Evolutionary conservation across 2,888 invertebrate species (phyloP).

Genomic region (Biston betularia): DNA sequence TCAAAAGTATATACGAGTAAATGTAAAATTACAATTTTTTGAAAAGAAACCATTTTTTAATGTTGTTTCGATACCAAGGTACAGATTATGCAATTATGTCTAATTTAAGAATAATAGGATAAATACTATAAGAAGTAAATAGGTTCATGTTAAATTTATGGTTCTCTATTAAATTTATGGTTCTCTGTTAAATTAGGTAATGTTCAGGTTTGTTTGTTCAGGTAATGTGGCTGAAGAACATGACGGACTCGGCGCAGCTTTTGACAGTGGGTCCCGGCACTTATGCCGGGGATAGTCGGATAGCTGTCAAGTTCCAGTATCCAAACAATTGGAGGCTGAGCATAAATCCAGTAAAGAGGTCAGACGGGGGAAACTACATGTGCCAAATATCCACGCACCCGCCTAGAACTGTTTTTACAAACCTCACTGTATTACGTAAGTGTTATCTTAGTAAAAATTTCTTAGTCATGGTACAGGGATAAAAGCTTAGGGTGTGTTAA

Average conservation of each 20-base stretch:
- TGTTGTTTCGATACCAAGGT: too few species aligned
- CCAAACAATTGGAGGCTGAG: slow-evolving; percentile 90
- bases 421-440: slow-evolving; percentile 91
- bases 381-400: slow-evolving; percentile 94
- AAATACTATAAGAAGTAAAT: too few species aligned
- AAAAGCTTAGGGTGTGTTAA: too few species aligned
- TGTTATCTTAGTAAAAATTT: slow-evolving; percentile 35
- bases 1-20: too few species aligned
- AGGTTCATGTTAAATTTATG: too few species aligned
- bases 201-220: slow-evolving; percentile 53
- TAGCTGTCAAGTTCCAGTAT: slow-evolving; percentile 89
- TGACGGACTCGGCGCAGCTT: slow-evolving; percentile 87
- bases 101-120: too few species aligned
- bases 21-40: too few species aligned
- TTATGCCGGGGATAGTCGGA: slow-evolving; percentile 88
- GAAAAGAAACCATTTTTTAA: too few species aligned
- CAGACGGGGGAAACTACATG: slow-evolving; percentile 91
- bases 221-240: slow-evolving; percentile 90
- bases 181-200: background rate
- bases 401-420: slow-evolving; percentile 90
- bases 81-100: too few species aligned
- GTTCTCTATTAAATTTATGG: too few species aligned
- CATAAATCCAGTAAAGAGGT: slow-evolving; percentile 89
- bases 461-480: background rate
- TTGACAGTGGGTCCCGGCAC: slow-evolving; percentile 88